These are phyloP conservation scores for Colossoma macropomum DNA, from an alignment of 2,113 vertebrate species.

Conservation along the genomic window DNA sequence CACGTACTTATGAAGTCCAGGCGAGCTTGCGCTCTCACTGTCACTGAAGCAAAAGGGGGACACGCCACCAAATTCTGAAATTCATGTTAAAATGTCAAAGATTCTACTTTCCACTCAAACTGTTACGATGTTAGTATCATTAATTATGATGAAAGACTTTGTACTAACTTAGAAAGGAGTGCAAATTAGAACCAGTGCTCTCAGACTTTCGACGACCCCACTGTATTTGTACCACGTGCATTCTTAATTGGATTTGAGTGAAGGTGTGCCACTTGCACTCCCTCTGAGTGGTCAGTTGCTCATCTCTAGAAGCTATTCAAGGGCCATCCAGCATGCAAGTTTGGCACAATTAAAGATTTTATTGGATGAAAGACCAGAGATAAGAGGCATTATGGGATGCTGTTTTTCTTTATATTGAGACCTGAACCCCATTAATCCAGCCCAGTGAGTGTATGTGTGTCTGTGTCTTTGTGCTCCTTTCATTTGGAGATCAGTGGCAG, in stretches of 20 bases:
- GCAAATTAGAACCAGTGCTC: too few species aligned
- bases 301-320: neutral
- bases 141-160: too few species aligned
- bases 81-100: too few species aligned
- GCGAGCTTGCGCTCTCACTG: too few species aligned
- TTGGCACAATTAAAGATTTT: neutral
- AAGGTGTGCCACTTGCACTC: neutral
- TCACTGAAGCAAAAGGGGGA: too few species aligned
- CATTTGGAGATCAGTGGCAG: conserved; percentile 71
- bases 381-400: conserved; percentile 22
- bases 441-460: conserved; percentile 1
- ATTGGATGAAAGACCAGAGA: conserved; percentile 19
- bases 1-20: too few species aligned
- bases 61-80: too few species aligned
- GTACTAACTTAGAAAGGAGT: too few species aligned
- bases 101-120: too few species aligned
- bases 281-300: neutral
- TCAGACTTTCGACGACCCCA: too few species aligned
- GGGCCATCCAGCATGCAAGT: conserved; percentile 28
- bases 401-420: conserved; percentile 33
- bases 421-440: conserved; percentile 17
- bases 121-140: too few species aligned
- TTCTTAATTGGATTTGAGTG: neutral
- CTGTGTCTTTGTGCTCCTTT: conserved; percentile 56
- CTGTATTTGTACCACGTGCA: too few species aligned